Percentiles rank a stretch among this genome's conserved stretches.
Evolutionary conservation across 2,888 invertebrate species (phyloP).

Genomic region (Tetrapedia diversipes): DNA sequence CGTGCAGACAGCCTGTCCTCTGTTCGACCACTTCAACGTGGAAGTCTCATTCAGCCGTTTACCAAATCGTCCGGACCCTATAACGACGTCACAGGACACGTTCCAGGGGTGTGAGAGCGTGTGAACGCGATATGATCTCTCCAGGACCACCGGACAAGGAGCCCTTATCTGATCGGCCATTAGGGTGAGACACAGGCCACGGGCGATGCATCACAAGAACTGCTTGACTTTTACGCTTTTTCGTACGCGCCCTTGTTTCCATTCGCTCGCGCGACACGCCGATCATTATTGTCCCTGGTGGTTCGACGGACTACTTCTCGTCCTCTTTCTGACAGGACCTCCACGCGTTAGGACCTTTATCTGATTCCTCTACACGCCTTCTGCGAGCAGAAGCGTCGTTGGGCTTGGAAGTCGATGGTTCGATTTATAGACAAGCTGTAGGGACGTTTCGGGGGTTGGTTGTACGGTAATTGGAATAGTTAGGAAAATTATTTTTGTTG

Average conservation of each 20-base stretch:
- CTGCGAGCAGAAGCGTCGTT: constrained; percentile 1
- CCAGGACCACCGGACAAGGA: constrained; percentile 70
- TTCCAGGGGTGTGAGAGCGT: constrained; percentile 69
- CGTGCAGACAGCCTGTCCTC: constrained; percentile 20
- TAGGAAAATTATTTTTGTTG: too few species aligned
- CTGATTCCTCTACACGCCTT: constrained; percentile 48
- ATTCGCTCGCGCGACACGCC: constrained; percentile 27
- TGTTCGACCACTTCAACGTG: constrained; percentile 35
- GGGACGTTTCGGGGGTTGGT: too few species aligned
- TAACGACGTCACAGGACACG: constrained; percentile 71
- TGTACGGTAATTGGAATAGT: too few species aligned
- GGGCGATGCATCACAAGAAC: constrained; percentile 70
- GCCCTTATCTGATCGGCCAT: constrained; percentile 77
- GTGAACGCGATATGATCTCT: constrained; percentile 71
- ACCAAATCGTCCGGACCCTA: constrained; percentile 62
- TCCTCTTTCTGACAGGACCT: constrained; percentile 51
- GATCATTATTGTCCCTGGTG: constrained; percentile 52
- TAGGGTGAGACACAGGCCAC: constrained; percentile 71
- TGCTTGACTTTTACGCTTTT: constrained; percentile 73
- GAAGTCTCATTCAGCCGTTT: constrained; percentile 51
- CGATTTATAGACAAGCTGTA: too few species aligned
- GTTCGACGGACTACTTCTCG: constrained; percentile 58
- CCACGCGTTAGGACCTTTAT: constrained; percentile 48
- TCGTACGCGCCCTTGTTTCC: constrained; percentile 59
- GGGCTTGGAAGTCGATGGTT: background rate